phyloP scores from a whole-genome alignment of 1,140 invertebrate species.

The Papilio machaon region DNA sequence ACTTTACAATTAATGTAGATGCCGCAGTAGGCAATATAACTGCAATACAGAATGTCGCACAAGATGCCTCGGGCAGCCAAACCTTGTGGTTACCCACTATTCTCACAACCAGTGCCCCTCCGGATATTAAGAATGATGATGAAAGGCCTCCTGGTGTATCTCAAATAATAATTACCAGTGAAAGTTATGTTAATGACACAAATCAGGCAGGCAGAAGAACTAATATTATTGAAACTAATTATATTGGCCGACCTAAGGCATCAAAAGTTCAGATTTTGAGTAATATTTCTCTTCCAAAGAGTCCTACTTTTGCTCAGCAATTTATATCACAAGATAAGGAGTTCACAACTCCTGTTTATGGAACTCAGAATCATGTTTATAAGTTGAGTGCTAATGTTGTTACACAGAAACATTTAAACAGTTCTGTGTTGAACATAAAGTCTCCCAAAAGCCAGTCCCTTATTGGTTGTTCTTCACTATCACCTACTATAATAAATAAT shows the following conservation, averaged over 20 bases:
- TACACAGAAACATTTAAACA: constrained; percentile 70
- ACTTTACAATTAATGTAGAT: constrained; percentile 78
- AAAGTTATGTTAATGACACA: constrained; percentile 71
- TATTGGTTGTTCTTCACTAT: constrained; percentile 67
- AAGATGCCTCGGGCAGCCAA: constrained; percentile 74
- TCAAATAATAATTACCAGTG: constrained; percentile 78
- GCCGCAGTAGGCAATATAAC: constrained; percentile 75
- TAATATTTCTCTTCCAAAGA: constrained; percentile 77
- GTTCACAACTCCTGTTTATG: constrained; percentile 67
- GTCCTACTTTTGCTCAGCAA: constrained; percentile 70
- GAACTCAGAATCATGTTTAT: constrained; percentile 74
- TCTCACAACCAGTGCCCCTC: constrained; percentile 65
- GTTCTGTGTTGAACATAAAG: constrained; percentile 72
- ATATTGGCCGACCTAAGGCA: constrained; percentile 66
- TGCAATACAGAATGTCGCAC: constrained; percentile 77
- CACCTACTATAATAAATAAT: constrained; percentile 68
- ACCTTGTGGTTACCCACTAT: constrained; percentile 77
- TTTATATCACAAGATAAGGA: constrained; percentile 70
- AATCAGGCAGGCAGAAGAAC: constrained; percentile 62
- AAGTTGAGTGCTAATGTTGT: constrained; percentile 70
- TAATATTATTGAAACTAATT: constrained; percentile 74
- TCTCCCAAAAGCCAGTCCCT: constrained; percentile 70
- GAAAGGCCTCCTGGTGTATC: constrained; percentile 72
- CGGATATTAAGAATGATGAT: constrained; percentile 71
- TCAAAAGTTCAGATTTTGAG: constrained; percentile 79